These are phyloP conservation scores for Hyppa rectilinea DNA, from an alignment of 2,888 invertebrate species.

Conservation along the genomic window DNA sequence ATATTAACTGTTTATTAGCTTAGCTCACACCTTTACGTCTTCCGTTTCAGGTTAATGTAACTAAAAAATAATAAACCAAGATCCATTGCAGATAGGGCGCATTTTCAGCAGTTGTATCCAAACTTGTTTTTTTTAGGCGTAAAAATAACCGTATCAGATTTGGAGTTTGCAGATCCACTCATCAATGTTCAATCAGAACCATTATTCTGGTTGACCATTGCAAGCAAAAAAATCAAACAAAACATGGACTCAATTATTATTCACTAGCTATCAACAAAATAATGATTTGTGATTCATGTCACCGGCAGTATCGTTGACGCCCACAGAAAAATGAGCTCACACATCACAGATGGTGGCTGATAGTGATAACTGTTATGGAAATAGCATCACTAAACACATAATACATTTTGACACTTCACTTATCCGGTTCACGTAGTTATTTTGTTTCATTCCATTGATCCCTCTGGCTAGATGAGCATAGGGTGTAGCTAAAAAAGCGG, in stretches of 20 bases:
- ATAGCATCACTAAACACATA: constrained; percentile 2
- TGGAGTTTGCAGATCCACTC: background rate
- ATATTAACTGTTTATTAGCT: background rate
- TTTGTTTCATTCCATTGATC: background rate
- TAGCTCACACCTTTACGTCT: too few relatives aligned
- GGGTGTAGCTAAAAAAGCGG: too few relatives aligned
- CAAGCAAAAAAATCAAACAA: background rate
- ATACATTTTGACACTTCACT: background rate
- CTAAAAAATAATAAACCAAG: too few relatives aligned
- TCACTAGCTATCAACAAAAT: constrained; percentile 16
- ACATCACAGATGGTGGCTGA: constrained; percentile 52
- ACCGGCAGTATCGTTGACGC: constrained; percentile 51
- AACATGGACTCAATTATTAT: constrained; percentile 11
- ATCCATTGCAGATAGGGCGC: background rate
- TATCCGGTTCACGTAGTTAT: background rate
- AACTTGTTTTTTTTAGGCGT: background rate
- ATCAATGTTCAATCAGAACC: too few relatives aligned
- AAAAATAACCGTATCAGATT: background rate
- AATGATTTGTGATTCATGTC: constrained; percentile 49
- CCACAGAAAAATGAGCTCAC: constrained; percentile 59
- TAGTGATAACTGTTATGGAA: constrained; percentile 22
- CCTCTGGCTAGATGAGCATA: background rate
- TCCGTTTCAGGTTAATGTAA: too few relatives aligned
- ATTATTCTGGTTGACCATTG: background rate
- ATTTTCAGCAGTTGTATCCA: background rate